Percentiles rank a stretch among this genome's conserved stretches.
These are phyloP conservation scores for Clarias macrocephalus DNA, from an alignment of 2,113 vertebrate genomes.

Conservation along the genomic window DNA sequence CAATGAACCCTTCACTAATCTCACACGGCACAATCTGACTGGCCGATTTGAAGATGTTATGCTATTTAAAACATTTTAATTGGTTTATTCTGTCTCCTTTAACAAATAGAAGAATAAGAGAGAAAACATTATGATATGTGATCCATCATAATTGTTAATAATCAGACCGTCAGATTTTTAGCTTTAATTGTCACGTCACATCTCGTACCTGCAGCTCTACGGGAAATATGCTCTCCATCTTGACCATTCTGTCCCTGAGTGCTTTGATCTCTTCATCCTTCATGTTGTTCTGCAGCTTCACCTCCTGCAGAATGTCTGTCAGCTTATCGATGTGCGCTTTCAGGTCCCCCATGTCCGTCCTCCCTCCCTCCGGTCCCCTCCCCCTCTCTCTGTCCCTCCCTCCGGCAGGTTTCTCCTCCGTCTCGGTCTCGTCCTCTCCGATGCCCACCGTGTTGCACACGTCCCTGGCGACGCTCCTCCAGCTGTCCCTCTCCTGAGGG, in stretches of 20 bases:
- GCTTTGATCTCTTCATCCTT: constrained; percentile 88
- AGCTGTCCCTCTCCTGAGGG: constrained; percentile 76
- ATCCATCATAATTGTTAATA: neutral
- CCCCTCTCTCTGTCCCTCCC: constrained; percentile 44
- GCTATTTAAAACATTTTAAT: neutral
- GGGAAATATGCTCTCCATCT: constrained; percentile 89
- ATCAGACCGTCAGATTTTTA: neutral
- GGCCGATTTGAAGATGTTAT: neutral
- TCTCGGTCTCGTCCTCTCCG: constrained; percentile 64
- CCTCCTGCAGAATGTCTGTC: constrained; percentile 86
- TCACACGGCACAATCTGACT: neutral
- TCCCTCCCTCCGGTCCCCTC: constrained; percentile 54
- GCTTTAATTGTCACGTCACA: neutral
- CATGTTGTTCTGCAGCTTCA: constrained; percentile 90
- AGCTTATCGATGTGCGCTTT: constrained; percentile 89
- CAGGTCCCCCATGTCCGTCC: constrained; percentile 76
- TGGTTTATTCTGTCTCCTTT: neutral
- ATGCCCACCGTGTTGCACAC: constrained; percentile 88
- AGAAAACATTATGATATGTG: neutral
- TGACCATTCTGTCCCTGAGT: constrained; percentile 84
- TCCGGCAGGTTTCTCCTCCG: constrained; percentile 38
- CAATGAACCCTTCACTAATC: neutral
- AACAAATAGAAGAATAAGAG: neutral
- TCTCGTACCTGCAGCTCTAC: constrained; percentile 69
- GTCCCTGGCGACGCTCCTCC: constrained; percentile 82